Evolutionary conservation across 2,888 invertebrate genomes (phyloP).

Genomic region (Drosophila aldrichi): DNA sequence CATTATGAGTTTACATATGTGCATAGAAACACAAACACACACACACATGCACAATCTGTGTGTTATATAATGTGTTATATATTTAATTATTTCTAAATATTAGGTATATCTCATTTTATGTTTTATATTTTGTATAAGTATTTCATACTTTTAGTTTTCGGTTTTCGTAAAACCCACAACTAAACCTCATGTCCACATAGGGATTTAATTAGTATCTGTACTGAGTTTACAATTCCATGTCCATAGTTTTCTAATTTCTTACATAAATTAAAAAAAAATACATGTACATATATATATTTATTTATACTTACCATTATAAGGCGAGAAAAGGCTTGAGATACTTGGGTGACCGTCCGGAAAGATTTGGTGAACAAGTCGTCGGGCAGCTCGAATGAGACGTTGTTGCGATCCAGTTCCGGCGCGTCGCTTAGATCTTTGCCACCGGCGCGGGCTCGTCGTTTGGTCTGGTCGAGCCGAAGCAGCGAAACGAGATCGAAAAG

Average conservation of each 20-base stretch:
- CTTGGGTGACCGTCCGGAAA: slow-evolving; percentile 87
- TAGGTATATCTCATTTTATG: too few species aligned
- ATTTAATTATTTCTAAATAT: too few species aligned
- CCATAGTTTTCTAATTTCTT: background rate
- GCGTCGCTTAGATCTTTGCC: slow-evolving; percentile 85
- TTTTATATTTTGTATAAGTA: too few species aligned
- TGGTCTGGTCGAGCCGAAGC: slow-evolving; percentile 34
- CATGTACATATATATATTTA: too few species aligned
- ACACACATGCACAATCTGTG: too few species aligned
- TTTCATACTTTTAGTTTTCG: too few species aligned
- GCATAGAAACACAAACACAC: too few species aligned
- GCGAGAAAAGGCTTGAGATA: slow-evolving; percentile 87
- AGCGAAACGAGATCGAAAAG: slow-evolving; percentile 19
- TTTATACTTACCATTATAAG: slow-evolving; percentile 87
- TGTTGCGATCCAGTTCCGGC: slow-evolving; percentile 86
- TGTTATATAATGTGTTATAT: too few species aligned
- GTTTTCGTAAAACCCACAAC: too few species aligned
- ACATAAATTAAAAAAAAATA: background rate
- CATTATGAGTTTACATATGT: too few species aligned
- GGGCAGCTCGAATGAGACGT: slow-evolving; percentile 88
- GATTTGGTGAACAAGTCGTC: slow-evolving; percentile 87
- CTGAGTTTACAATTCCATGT: background rate
- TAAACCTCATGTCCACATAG: too few species aligned
- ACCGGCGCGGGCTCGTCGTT: slow-evolving; percentile 62
- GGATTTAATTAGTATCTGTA: too few species aligned